These are phyloP conservation scores for Zygothrica quintamaculata DNA, from an alignment of 2,888 invertebrate species.

Conservation along the genomic window DNA sequence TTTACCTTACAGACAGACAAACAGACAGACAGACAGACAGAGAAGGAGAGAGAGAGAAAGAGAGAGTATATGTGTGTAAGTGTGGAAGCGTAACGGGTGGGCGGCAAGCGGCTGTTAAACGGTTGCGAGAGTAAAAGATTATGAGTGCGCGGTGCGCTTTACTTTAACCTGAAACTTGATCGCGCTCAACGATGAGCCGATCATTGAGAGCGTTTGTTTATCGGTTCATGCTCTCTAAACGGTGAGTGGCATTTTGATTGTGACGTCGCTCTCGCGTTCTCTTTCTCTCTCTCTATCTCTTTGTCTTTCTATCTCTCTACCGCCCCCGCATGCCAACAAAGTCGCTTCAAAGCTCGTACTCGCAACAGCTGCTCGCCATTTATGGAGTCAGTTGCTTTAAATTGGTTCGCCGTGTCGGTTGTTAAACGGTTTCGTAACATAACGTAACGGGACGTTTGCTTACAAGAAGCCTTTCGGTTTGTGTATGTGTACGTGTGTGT, in stretches of 20 bases:
- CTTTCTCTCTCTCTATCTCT: too few species aligned
- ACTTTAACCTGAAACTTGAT: constrained; percentile 41
- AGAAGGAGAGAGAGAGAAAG: constrained; percentile 5
- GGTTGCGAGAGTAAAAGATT: constrained; percentile 5
- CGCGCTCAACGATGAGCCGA: constrained; percentile 43
- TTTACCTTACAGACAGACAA: constrained; percentile 34
- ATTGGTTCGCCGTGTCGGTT: constrained; percentile 68
- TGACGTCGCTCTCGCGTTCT: background rate
- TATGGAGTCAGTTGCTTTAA: constrained; percentile 70
- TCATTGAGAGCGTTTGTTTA: constrained; percentile 38
- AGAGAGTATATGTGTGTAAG: too few species aligned
- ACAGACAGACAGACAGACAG: too few species aligned
- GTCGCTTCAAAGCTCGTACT: constrained; percentile 47
- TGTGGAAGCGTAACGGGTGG: constrained; percentile 10
- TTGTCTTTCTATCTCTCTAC: too few species aligned
- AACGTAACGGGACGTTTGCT: constrained; percentile 48
- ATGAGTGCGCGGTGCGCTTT: constrained; percentile 35
- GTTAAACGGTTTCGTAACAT: constrained; percentile 49
- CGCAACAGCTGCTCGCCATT: constrained; percentile 74
- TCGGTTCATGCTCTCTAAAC: constrained; percentile 12
- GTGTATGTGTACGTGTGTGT: background rate
- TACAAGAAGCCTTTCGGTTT: background rate
- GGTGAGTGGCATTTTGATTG: too few species aligned
- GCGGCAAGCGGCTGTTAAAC: background rate
- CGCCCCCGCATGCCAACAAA: background rate